Percentiles rank a stretch among this genome's conserved stretches.
phyloP scores from a whole-genome alignment of 2,797 vertebrate species.

The Parambassis ranga region DNA sequence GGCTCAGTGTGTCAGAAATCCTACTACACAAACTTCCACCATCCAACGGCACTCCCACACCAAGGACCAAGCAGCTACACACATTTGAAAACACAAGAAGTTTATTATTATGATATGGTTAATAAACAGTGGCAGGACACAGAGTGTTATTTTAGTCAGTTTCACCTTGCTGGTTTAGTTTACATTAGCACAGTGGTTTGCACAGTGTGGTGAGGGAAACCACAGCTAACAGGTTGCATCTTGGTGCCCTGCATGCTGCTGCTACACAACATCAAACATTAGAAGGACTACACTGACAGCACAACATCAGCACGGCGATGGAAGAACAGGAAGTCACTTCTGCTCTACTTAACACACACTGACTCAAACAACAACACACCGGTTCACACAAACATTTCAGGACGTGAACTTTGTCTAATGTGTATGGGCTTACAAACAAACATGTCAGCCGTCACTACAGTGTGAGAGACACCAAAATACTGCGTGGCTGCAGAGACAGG shows the following conservation, averaged over 20 bases:
- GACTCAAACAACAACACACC: too few species aligned
- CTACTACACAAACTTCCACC: too few species aligned
- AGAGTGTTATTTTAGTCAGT: slow-evolving; percentile 3
- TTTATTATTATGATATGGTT: slow-evolving; percentile 39
- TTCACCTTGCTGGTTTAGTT: slow-evolving; percentile 32
- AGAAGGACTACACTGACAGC: slow-evolving; percentile 2
- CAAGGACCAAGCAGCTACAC: too few species aligned
- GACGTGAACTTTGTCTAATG: too few species aligned
- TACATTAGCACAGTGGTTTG: slow-evolving; percentile 6
- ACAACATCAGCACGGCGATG: neutral
- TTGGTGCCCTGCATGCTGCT: neutral
- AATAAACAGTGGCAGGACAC: slow-evolving; percentile 33
- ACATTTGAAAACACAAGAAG: slow-evolving; percentile 32
- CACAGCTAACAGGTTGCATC: slow-evolving; percentile 6
- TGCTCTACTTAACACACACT: neutral
- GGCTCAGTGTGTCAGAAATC: too few species aligned
- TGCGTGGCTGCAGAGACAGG: too few species aligned
- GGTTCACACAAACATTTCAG: neutral
- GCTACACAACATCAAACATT: slow-evolving; percentile 11
- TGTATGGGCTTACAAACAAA: too few species aligned
- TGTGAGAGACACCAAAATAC: neutral
- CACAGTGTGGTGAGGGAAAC: slow-evolving; percentile 2
- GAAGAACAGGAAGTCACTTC: neutral
- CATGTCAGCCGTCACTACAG: neutral
- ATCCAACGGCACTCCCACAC: too few species aligned